Conservation (phyloP, 1,140 invertebrate genomes). For the Penaeus japonicus region DNA sequence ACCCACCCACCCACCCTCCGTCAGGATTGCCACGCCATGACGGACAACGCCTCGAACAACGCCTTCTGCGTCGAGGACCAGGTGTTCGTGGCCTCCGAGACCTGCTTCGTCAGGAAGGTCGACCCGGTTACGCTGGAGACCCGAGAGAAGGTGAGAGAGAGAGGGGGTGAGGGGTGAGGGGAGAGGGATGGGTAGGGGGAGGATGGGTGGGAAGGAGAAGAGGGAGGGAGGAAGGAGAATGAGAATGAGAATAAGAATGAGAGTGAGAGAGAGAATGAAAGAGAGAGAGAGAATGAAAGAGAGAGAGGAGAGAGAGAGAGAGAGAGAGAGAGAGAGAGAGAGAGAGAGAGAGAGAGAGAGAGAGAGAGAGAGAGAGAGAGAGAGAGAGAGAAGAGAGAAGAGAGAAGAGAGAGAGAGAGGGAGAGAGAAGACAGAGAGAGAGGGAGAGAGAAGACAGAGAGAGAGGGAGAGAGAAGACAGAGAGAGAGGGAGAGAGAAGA, state of each 20-base stretch:
- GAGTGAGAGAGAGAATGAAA: too few species aligned
- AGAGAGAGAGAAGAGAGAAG: not conserved
- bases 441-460: too few species aligned
- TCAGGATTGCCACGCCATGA: conserved; percentile 62
- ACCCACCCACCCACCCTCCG: not conserved
- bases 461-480: too few species aligned
- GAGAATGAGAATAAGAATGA: not conserved
- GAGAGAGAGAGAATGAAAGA: not conserved
- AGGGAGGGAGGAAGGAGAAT: too few species aligned
- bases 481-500: not conserved
- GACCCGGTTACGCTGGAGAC: conserved; percentile 64
- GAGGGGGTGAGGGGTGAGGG: not conserved
- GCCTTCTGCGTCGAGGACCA: conserved; percentile 64
- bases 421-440: too few species aligned
- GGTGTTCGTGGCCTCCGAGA: conserved; percentile 66
- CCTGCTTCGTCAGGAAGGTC: conserved; percentile 62
- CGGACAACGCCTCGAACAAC: conserved; percentile 65
- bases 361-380: conserved; percentile 61
- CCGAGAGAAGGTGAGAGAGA: conserved; percentile 61
- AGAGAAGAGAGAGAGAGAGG: too few species aligned
- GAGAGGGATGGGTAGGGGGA: not conserved
- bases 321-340: not conserved
- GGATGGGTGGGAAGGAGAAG: not conserved
- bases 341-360: conserved; percentile 61
- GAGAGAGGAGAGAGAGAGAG: not conserved